Evolutionary conservation across 2,888 invertebrate species (phyloP).

Genomic region (Aphodius sticticus): DNA sequence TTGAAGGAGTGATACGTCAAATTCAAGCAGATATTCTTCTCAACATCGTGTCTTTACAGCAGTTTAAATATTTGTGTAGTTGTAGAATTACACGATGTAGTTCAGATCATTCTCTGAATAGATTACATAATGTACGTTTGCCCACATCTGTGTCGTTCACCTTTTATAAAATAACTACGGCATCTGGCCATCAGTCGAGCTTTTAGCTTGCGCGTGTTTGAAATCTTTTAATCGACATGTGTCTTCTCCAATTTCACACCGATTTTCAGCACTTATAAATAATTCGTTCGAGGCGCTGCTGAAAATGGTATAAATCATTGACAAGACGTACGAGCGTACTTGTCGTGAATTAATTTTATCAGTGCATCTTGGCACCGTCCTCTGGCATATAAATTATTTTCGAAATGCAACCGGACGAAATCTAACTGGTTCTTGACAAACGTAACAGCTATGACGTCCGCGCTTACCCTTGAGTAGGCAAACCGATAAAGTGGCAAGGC

Average conservation of each 20-base stretch:
- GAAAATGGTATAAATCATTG: neutral
- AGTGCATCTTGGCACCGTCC: neutral
- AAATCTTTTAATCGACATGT: neutral
- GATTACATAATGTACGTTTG: neutral
- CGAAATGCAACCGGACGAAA: neutral
- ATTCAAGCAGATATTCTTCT: neutral
- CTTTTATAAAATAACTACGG: neutral
- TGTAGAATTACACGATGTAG: too few species aligned
- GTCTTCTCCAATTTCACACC: neutral
- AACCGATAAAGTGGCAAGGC: neutral
- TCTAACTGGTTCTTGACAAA: neutral
- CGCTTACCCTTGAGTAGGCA: neutral
- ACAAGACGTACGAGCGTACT: neutral
- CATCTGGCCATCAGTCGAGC: neutral
- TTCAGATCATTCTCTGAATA: neutral
- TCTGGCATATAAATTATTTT: neutral
- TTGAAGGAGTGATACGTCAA: too few species aligned
- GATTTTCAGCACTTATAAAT: neutral
- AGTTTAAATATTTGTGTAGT: neutral
- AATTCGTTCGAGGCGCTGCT: neutral
- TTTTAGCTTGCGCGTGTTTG: neutral
- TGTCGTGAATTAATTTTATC: neutral
- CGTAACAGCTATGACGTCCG: neutral
- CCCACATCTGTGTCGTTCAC: neutral
- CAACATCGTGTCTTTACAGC: neutral